phyloP scores from a whole-genome alignment of 2,113 vertebrate genomes.

The Jaculus jaculus region DNA sequence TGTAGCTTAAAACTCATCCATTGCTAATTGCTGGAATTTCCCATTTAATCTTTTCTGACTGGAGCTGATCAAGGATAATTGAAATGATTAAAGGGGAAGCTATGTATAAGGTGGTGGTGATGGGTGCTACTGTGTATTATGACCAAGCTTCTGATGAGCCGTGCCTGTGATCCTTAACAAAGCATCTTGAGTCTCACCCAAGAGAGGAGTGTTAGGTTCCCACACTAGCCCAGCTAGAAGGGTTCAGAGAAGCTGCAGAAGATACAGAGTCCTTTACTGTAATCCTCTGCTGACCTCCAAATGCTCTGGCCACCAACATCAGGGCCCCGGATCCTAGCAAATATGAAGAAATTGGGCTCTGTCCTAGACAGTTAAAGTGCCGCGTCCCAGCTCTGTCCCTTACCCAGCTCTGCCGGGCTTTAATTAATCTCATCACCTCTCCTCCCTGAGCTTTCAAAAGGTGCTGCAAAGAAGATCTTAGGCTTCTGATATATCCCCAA shows the following conservation, averaged over 20 bases:
- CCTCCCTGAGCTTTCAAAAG: neutral
- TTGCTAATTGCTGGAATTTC: neutral
- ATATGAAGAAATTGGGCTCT: neutral
- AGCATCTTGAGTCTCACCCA: neutral
- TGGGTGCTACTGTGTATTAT: neutral
- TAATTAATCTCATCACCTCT: neutral
- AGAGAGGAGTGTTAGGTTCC: neutral
- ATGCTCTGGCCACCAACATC: neutral
- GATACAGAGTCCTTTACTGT: neutral
- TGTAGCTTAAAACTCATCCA: neutral
- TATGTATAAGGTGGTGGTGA: no score
- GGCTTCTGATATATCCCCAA: neutral
- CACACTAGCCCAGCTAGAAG: neutral
- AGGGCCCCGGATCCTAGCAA: neutral
- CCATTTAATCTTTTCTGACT: neutral
- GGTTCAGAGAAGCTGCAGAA: neutral
- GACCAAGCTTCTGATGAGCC: neutral
- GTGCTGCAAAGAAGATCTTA: neutral
- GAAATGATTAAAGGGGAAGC: neutral
- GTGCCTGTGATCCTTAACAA: neutral
- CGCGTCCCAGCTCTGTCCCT: neutral
- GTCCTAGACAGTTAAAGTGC: neutral
- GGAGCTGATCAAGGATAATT: neutral
- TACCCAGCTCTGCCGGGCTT: neutral
- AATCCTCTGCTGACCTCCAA: neutral